Base-by-base conservation (phyloP, 2,888 invertebrate genomes). In the Amphimallon solstitiale region DNA sequence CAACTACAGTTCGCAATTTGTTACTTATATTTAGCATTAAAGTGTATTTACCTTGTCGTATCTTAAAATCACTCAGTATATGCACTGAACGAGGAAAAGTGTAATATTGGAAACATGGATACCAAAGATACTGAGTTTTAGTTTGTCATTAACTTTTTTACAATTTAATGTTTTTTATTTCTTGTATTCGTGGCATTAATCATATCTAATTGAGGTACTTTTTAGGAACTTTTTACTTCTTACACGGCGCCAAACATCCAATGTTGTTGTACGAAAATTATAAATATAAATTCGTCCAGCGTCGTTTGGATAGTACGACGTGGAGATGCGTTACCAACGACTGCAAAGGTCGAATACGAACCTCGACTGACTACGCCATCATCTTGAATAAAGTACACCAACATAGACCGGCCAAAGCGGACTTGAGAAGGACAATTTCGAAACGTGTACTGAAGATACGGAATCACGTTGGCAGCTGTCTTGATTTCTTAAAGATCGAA, bases 261-360 rank as follows among this genome's bases (percentile, higher is more conserved):
- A 70, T 68, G 52, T 34, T 73, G 43, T 52, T 71, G 17, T 67
- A 70, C 45, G 52, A 68, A 43, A 70, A 70, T 65, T 65, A 61
- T 65, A 65, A 68, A 35, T 70, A 52, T 61, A 63, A 67, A 35
- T 54, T 51, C 29, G 67, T 68, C 38, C 68, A 67, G 10, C 61
- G 61, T 14, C 46, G 46, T 12, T 38, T 43, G 29, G 71, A 73
- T 40, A 73, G 72, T 40, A 76, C 77, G 0, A 73, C 71, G 67
- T 79, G 78, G 78, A 72, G 76, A 48, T 79, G 79, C 63, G 66
- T 73, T 0, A 70, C 54, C 19, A 76, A 77, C 59, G 72, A 75
- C 52, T 74, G 74, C 56, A 74, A 68, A 52, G 59, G 66, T 21
- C 66, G 69, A 59, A 40, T 75, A 43, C 46, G 65, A 19, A 74